Percentiles rank a stretch among this genome's conserved stretches.
Evolutionary conservation across 2,888 invertebrate genomes (phyloP).

Genomic region (Leucania comma): DNA sequence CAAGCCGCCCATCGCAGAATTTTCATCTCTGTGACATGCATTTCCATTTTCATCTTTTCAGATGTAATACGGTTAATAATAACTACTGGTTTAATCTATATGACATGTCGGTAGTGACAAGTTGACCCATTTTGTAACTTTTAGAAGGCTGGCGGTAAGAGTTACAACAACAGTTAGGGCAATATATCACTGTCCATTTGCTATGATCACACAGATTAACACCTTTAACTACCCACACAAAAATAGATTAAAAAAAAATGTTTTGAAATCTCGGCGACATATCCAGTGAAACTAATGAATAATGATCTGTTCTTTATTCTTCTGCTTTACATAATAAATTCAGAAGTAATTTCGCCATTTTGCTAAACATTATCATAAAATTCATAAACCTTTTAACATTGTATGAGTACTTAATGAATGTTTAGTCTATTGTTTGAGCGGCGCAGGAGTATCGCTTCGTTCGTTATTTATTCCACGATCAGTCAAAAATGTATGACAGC

Average conservation of each 20-base stretch:
- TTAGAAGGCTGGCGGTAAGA: conserved; percentile 10
- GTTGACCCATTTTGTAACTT: conserved; percentile 9
- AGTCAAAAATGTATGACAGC: conserved; percentile 50
- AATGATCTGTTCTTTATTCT: neutral
- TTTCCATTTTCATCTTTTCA: too few relatives aligned
- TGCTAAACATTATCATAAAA: conserved; percentile 58
- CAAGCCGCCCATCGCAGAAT: too few relatives aligned
- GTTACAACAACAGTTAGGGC: conserved; percentile 16
- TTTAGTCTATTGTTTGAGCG: conserved; percentile 78
- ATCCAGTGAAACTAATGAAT: conserved; percentile 15
- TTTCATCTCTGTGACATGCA: too few relatives aligned
- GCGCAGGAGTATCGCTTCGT: conserved; percentile 54
- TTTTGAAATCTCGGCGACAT: conserved; percentile 8
- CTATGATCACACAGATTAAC: conserved; percentile 12
- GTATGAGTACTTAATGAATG: conserved; percentile 68
- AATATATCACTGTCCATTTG: conserved; percentile 19
- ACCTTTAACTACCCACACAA: neutral
- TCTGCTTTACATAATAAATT: conserved; percentile 36
- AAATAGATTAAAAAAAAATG: conserved; percentile 15
- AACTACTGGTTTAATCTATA: neutral
- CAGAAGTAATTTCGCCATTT: conserved; percentile 34
- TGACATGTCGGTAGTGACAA: neutral
- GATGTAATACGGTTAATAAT: conserved; percentile 1
- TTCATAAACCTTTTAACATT: conserved; percentile 64
- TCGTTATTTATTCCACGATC: conserved; percentile 56